A percentile compares a stretch with the other conserved stretches of the same genome.
These are phyloP conservation scores for Protonibea diacanthus DNA, from an alignment of 2,797 vertebrate genomes.

Conservation along the genomic window DNA sequence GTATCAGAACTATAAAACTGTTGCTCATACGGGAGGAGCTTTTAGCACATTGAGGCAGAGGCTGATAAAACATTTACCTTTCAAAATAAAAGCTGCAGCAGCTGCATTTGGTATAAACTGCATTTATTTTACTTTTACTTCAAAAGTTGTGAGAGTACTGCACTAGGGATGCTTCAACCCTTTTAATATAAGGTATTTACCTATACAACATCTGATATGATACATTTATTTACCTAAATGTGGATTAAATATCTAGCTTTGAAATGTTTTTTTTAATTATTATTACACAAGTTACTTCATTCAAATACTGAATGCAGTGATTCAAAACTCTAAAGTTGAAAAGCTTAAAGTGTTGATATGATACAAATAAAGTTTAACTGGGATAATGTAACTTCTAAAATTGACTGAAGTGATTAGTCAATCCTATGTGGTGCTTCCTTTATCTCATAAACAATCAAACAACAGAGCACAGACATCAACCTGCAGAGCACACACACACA, in stretches of 20 bases:
- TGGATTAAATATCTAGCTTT: neutral
- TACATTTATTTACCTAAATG: neutral
- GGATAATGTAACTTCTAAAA: neutral
- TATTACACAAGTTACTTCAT: neutral
- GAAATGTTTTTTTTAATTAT: neutral
- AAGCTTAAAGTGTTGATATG: neutral
- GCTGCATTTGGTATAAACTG: neutral
- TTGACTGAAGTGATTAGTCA: neutral
- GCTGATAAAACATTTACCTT: neutral
- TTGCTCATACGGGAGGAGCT: neutral
- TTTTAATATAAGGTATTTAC: neutral
- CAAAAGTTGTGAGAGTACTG: neutral
- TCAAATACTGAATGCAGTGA: neutral
- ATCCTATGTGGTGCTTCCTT: neutral
- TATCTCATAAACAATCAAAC: neutral
- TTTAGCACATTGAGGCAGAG: neutral
- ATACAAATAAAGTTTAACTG: neutral
- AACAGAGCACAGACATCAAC: neutral
- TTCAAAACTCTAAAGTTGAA: neutral
- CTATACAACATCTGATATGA: neutral
- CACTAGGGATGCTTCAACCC: neutral
- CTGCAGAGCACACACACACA: no score
- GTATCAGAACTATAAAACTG: neutral
- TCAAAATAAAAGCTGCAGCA: conserved; percentile 8
- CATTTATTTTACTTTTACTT: conserved; percentile 1